Evolutionary conservation across 23 tunicate genomes (phyloP).

Genomic region (Trididemnum nubilum): DNA sequence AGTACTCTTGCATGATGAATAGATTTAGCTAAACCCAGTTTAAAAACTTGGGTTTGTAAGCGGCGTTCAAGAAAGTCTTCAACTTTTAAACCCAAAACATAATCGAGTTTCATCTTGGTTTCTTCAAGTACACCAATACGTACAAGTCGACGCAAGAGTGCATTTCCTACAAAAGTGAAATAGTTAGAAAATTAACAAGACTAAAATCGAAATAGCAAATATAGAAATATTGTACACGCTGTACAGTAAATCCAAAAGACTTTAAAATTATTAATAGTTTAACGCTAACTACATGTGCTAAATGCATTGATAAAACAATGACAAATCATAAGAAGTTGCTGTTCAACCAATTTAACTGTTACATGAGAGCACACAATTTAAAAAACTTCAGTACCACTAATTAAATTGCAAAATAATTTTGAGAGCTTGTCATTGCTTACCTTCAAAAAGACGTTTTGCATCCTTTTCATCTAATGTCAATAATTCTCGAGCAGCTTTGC

Average conservation of each 20-base stretch:
- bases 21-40: slow-evolving; percentile 96
- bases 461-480: slow-evolving; percentile 94
- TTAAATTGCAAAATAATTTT: too few relatives aligned
- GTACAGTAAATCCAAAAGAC: neutral
- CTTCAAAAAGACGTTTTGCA: slow-evolving; percentile 93
- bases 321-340: too few relatives aligned
- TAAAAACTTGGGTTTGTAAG: slow-evolving; percentile 96
- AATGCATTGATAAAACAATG: too few relatives aligned
- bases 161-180: slow-evolving; percentile 65
- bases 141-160: slow-evolving; percentile 83
- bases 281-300: too few relatives aligned
- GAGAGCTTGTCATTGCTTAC: too few relatives aligned
- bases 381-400: too few relatives aligned
- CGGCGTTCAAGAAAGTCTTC: slow-evolving; percentile 96
- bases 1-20: slow-evolving; percentile 94
- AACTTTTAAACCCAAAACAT: slow-evolving; percentile 91
- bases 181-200: too few relatives aligned
- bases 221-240: too few relatives aligned
- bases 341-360: too few relatives aligned
- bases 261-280: too few relatives aligned
- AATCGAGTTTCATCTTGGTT: slow-evolving; percentile 97
- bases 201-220: neutral
- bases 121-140: slow-evolving; percentile 89
- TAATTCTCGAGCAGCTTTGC: slow-evolving; percentile 96
- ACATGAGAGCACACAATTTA: too few relatives aligned